phyloP scores from a whole-genome alignment of 1,140 invertebrate species.

The Formica exsecta region DNA sequence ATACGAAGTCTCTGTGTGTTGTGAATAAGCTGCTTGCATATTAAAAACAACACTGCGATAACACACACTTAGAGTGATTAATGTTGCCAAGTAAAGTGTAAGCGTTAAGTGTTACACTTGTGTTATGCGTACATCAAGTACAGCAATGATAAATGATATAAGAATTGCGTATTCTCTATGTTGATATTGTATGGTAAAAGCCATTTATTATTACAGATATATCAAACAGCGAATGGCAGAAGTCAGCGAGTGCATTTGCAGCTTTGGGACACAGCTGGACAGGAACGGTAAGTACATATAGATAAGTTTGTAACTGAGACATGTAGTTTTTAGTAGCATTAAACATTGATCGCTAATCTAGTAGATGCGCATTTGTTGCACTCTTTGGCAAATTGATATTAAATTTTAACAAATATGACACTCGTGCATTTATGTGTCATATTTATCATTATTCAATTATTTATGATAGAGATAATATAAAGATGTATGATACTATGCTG shows the following conservation, averaged over 20 bases:
- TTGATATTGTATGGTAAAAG: slow-evolving; percentile 29
- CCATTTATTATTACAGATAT: slow-evolving; percentile 88
- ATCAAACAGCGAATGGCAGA: slow-evolving; percentile 91
- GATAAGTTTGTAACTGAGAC: neutral
- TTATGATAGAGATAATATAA: neutral
- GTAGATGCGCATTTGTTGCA: neutral
- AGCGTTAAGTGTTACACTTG: neutral
- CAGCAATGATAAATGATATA: neutral
- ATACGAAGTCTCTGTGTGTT: neutral
- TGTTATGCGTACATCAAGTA: neutral
- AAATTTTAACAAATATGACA: neutral
- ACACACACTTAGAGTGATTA: neutral
- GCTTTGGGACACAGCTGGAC: slow-evolving; percentile 98
- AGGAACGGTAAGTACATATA: slow-evolving; percentile 90
- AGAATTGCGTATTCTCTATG: neutral
- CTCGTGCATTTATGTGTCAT: neutral
- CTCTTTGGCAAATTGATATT: slow-evolving; percentile 2
- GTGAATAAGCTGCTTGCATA: neutral
- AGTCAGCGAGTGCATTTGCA: slow-evolving; percentile 96
- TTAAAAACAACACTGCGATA: neutral
- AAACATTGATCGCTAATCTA: neutral
- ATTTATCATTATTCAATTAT: neutral
- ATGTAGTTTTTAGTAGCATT: neutral
- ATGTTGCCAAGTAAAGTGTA: neutral
- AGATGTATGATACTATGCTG: neutral